Conservation (phyloP, 2,113 vertebrate genomes). For the Campylomormyrus numenius region DNA sequence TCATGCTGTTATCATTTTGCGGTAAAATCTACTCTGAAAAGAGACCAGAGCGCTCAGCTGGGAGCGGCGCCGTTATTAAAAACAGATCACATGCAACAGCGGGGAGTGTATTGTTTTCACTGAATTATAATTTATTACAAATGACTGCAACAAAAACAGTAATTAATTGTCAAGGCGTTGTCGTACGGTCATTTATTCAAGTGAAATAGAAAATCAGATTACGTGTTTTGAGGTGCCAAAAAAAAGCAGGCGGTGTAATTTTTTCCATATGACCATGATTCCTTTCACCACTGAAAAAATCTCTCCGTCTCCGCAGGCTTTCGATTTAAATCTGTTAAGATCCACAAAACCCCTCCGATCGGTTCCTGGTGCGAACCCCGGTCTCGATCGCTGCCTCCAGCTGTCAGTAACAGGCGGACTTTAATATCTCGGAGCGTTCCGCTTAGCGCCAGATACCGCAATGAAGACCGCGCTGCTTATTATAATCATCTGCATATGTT, state of each 20-base stretch:
- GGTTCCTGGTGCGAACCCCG: not conserved
- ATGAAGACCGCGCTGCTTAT: slow-evolving; percentile 27
- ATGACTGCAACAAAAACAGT: not conserved
- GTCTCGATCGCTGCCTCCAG: not conserved
- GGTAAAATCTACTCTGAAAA: not conserved
- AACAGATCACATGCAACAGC: not conserved
- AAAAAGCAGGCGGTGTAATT: slow-evolving; percentile 38
- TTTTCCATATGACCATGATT: slow-evolving; percentile 55
- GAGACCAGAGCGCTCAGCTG: not conserved
- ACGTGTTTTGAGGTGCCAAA: slow-evolving; percentile 33
- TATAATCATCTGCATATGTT: slow-evolving; percentile 27
- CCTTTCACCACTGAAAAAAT: not conserved
- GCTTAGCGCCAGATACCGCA: not conserved
- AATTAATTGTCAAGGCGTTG: not conserved
- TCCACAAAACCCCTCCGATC: not conserved
- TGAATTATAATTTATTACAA: not conserved
- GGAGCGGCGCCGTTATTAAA: not conserved
- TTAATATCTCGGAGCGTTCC: not conserved
- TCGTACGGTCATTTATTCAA: not conserved
- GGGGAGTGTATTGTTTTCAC: not conserved
- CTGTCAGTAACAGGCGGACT: not conserved
- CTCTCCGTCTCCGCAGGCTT: not conserved
- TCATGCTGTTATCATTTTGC: not conserved
- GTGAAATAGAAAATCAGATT: slow-evolving; percentile 11
- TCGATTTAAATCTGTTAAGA: not conserved